phyloP scores from a whole-genome alignment of 2,797 vertebrate species.

The Silurus lanzhouensis region DNA sequence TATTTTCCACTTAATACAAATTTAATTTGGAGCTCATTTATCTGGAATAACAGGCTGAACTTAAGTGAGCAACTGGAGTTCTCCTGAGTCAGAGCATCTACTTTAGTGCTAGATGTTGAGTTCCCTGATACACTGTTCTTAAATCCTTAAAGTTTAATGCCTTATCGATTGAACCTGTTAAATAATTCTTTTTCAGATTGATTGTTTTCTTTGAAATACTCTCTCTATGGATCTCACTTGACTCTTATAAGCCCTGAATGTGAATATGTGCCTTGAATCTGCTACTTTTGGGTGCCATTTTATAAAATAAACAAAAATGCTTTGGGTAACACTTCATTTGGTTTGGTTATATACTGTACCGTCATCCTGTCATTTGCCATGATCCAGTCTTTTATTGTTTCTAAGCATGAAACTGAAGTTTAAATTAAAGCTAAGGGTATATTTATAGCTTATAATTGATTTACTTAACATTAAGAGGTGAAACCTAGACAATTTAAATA shows the following conservation, averaged over 20 bases:
- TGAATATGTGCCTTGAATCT: not conserved
- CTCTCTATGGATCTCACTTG: conserved; percentile 11
- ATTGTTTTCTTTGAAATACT: conserved; percentile 47
- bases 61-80: conserved; percentile 6
- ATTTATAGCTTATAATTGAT: not conserved
- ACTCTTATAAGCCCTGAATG: conserved; percentile 19
- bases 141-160: conserved; percentile 55
- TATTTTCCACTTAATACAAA: not conserved
- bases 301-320: not conserved
- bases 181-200: conserved; percentile 56
- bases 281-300: not conserved
- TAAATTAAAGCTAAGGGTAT: not conserved
- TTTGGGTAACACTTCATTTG: not conserved
- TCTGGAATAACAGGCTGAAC: conserved; percentile 13
- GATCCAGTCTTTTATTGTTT: not conserved
- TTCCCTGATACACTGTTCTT: conserved; percentile 36
- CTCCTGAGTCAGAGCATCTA: conserved; percentile 24
- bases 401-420: not conserved
- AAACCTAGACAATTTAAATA: no score
- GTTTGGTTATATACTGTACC: not conserved
- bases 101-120: conserved; percentile 22
- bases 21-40: not conserved
- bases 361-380: not conserved
- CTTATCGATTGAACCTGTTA: conserved; percentile 54
- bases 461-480: not conserved